Conservation (phyloP, 2,113 vertebrate species). For the Gadus chalcogrammus region DNA sequence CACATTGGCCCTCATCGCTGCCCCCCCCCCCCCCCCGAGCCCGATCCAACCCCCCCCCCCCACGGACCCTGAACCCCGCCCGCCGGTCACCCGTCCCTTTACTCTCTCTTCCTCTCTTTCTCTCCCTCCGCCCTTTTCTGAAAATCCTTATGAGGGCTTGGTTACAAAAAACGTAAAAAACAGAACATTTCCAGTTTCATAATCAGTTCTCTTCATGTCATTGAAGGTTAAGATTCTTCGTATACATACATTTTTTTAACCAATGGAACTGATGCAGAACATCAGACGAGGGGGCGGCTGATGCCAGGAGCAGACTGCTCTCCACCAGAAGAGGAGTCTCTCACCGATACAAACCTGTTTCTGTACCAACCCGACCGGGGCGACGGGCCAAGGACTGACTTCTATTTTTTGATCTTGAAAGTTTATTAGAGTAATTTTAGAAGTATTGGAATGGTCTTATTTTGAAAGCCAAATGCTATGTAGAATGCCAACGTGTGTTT, state of each 20-base stretch:
- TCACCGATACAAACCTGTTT: constrained; percentile 39
- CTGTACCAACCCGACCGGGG: constrained; percentile 50
- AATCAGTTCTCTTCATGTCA: constrained; percentile 15
- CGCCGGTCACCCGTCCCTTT: no score
- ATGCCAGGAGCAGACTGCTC: constrained; percentile 48
- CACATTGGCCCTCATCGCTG: no score
- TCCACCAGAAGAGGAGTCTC: constrained; percentile 57
- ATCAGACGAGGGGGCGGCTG: constrained; percentile 45
- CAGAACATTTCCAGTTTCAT: no score
- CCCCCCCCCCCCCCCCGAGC: no score
- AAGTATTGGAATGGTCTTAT: constrained; percentile 45
- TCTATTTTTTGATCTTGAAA: constrained; percentile 45
- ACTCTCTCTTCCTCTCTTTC: neutral
- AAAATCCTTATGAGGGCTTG: constrained; percentile 30
- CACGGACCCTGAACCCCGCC: no score
- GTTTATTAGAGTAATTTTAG: constrained; percentile 55
- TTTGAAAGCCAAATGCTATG: constrained; percentile 65
- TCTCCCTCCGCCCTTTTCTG: neutral
- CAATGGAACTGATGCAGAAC: constrained; percentile 50
- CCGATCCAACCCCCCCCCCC: no score
- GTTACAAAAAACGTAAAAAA: constrained; percentile 31
- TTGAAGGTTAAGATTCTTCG: constrained; percentile 37
- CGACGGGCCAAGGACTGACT: constrained; percentile 62
- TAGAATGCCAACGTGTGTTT: constrained; percentile 61
- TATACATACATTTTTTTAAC: constrained; percentile 35